A percentile compares a stretch with the other conserved stretches of the same genome.
Evolutionary conservation across 2,113 vertebrate species (phyloP).

Genomic region (Trogon melanurus): DNA sequence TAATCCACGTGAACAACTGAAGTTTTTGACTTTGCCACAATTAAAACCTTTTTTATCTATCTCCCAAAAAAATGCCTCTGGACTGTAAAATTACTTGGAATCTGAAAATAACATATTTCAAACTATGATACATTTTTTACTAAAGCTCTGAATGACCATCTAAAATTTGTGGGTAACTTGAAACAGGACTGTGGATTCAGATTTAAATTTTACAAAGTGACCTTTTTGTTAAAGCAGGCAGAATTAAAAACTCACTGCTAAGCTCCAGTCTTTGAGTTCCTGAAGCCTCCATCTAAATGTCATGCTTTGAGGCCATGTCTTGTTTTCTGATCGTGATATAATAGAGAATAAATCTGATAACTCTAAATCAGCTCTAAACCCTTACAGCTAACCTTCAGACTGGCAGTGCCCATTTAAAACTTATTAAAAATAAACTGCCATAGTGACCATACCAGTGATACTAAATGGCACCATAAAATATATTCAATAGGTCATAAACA

Average conservation of each 20-base stretch:
- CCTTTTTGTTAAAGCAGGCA: neutral
- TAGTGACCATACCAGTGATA: neutral
- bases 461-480: neutral
- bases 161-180: neutral
- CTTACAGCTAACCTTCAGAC: neutral
- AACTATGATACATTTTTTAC: fast-evolving
- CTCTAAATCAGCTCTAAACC: neutral
- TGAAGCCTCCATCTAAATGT: constrained; percentile 15
- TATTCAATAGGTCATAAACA: neutral
- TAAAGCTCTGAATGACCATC: neutral
- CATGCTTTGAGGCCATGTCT: neutral
- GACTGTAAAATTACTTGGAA: neutral
- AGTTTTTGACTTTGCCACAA: neutral
- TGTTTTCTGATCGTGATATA: constrained; percentile 9
- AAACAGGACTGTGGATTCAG: neutral
- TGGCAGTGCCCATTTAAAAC: neutral
- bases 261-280: neutral
- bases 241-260: neutral
- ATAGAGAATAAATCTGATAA: neutral
- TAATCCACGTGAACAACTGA: neutral
- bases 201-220: neutral
- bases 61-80: fast-evolving
- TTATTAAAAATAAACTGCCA: neutral
- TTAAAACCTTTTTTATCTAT: neutral
- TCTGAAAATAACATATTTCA: neutral